Percentiles rank a stretch among this genome's conserved stretches.
These are phyloP conservation scores for Tangara arthus DNA, from an alignment of 2,797 vertebrate species.

Conservation along the genomic window DNA sequence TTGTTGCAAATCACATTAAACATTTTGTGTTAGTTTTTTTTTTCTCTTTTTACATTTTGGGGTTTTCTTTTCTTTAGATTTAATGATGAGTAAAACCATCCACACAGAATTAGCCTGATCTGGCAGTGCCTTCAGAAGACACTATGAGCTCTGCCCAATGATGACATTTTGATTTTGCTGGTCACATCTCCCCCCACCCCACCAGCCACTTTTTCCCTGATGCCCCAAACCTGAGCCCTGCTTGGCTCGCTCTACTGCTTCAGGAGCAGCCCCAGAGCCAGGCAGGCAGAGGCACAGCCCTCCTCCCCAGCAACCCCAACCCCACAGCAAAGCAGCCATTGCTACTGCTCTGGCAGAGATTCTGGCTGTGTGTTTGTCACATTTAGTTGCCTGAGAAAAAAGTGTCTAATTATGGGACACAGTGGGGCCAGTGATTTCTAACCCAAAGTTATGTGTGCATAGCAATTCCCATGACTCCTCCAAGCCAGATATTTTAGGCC, in stretches of 20 bases:
- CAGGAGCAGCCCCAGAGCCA: not conserved
- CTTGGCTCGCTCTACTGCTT: not conserved
- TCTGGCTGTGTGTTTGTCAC: not conserved
- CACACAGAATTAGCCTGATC: not conserved
- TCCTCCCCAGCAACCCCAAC: accelerated
- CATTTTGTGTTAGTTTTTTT: not conserved
- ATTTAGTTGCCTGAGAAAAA: accelerated
- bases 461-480: not conserved
- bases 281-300: not conserved
- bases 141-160: not conserved
- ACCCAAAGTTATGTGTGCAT: not conserved
- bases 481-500: not conserved
- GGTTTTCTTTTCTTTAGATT: not conserved
- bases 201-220: accelerated
- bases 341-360: not conserved
- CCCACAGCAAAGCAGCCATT: not conserved
- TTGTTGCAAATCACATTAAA: not conserved
- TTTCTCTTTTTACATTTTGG: not conserved
- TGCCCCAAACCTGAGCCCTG: not conserved
- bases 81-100: not conserved
- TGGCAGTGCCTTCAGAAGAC: not conserved
- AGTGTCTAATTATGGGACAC: not conserved
- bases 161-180: accelerated
- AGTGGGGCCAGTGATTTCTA: not conserved
- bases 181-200: not conserved